Conservation (phyloP, 2,797 vertebrate genomes). For the Anniella stebbinsi region DNA sequence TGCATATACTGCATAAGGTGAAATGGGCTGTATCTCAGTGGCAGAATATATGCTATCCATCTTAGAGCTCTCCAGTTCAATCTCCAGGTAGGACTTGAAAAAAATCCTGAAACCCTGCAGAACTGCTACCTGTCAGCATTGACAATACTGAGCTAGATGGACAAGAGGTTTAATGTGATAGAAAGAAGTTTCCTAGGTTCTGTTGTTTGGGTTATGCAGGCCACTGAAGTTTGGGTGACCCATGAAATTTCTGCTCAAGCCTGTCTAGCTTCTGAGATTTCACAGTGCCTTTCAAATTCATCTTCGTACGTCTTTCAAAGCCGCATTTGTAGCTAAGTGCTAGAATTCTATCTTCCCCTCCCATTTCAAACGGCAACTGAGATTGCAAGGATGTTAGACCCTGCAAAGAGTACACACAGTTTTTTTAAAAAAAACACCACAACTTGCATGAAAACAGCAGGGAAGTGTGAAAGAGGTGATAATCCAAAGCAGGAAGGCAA, state of each 20-base stretch:
- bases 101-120: no score
- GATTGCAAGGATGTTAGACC: neutral
- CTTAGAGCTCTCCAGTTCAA: no score
- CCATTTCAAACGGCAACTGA: neutral
- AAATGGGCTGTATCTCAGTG: no score
- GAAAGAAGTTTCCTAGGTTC: neutral
- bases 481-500: neutral
- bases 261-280: neutral
- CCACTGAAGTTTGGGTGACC: neutral
- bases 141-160: no score
- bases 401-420: neutral
- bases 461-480: rapidly evolving
- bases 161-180: no score
- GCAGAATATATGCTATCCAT: no score
- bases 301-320: neutral
- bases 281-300: neutral
- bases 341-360: neutral
- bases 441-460: neutral
- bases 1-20: neutral
- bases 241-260: neutral
- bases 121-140: no score
- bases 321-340: neutral
- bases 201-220: neutral
- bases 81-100: no score
- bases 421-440: neutral